Evolutionary conservation across 2,888 invertebrate species (phyloP), one percentile per base, ranked within the genome.

Genomic region (Beris morrisii): DNA sequence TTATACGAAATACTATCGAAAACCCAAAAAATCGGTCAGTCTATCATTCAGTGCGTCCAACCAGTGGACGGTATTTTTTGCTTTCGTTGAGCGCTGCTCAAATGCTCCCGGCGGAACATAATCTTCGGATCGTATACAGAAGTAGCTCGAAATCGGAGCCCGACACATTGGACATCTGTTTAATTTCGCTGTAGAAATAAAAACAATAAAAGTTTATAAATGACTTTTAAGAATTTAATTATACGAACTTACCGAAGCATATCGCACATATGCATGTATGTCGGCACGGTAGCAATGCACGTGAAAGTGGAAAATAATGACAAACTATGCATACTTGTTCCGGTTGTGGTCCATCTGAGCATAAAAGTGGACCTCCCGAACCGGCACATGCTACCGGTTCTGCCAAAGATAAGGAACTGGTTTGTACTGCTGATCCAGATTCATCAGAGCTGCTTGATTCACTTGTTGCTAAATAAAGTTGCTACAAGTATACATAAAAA

Each of bases 91-190:
- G 75, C 69, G 72, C 81, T 82, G 72, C 84, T 82, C 82, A 77
- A 81, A 22, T 15, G 65, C 61, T 45, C 68, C 68, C 74, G 77
- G 70, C 11, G 86, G 85, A 85, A 86, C 80, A 78, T 90, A 91
- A 67, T 91, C 91, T 74, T 91, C 91, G 72, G 88, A 87, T 52
- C 90, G 82, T 74, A 90, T 92, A 79, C 91, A 90, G 83, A 93
- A 93, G 83, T 91, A 93, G 74, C 90, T 89, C 71, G 88, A 88
- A 74, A 93, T 92, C 52, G 87, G 87, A 72, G 91, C 89, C 68
- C 93, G 85, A 81, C 94, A 94, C 84, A 94, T 91, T 22, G 94
- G 94, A 77, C 94, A 94, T 72, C 90, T 87, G 77, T 92, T 91
- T 71, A 94, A 81, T 77, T 90, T 90, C 54, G 87, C 86, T 84